Percentiles rank a stretch among this genome's conserved stretches.
Conservation (phyloP, 2,888 invertebrate genomes). For the Apamea epomidion region DNA sequence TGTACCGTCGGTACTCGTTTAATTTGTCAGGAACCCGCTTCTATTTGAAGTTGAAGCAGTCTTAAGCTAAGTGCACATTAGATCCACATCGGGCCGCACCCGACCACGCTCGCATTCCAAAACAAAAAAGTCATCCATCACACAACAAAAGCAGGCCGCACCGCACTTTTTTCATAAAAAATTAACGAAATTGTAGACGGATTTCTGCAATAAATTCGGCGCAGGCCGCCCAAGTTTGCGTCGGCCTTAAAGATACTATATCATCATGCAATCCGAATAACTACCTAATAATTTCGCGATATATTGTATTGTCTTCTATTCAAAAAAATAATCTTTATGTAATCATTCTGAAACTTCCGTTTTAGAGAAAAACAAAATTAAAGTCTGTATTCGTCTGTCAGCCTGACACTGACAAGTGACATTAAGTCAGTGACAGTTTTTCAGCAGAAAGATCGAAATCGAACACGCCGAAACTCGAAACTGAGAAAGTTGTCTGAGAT, state of each 20-base stretch:
- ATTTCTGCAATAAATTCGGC: background rate
- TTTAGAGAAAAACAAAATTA: background rate
- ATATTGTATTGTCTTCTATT: too few species aligned
- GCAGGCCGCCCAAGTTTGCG: background rate
- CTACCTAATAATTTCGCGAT: too few species aligned
- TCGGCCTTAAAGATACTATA: too few species aligned
- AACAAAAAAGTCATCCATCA: background rate
- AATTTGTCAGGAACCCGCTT: background rate
- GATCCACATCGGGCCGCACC: too few species aligned
- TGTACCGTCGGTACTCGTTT: background rate
- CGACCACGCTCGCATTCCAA: background rate
- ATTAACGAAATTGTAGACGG: background rate
- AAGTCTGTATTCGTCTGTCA: background rate
- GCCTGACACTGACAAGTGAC: background rate
- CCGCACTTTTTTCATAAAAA: background rate
- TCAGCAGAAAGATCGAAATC: background rate
- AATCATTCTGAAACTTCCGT: background rate
- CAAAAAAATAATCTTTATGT: background rate
- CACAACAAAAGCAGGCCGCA: too few species aligned
- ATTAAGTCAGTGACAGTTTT: constrained; percentile 11
- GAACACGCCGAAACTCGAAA: constrained; percentile 46
- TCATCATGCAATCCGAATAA: too few species aligned
- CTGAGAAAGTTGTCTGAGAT: constrained; percentile 4
- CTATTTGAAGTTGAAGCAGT: too few species aligned
- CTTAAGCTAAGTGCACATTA: background rate